Evolutionary conservation across 2,113 vertebrate genomes (phyloP).

Genomic region (Neopipo cinnamomea): DNA sequence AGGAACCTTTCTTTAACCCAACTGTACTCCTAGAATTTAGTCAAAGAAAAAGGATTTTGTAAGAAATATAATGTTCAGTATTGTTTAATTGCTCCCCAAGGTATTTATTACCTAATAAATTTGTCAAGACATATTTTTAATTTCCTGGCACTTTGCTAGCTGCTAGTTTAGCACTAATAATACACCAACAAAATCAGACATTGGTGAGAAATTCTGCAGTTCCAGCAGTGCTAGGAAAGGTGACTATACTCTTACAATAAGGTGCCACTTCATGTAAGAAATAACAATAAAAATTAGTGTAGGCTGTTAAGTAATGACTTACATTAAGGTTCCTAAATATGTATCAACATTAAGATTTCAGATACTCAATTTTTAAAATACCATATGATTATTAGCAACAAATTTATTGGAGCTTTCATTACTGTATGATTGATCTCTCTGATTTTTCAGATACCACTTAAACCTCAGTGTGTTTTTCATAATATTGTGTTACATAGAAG

Average conservation of each 20-base stretch:
- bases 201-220: neutral
- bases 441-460: neutral
- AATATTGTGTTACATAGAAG: neutral
- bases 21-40: neutral
- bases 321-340: neutral
- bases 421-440: too few species aligned
- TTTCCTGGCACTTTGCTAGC: neutral
- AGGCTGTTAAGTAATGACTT: neutral
- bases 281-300: neutral
- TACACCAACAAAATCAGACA: neutral
- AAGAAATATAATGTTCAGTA: neutral
- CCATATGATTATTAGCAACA: accelerated
- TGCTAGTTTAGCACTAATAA: neutral
- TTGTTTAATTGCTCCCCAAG: slow-evolving; percentile 13
- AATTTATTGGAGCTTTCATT: neutral
- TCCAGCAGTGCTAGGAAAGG: neutral
- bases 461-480: neutral
- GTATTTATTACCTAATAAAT: slow-evolving; percentile 22
- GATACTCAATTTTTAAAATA: neutral
- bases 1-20: neutral
- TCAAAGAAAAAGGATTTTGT: slow-evolving; percentile 18
- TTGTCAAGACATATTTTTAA: neutral
- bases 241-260: neutral
- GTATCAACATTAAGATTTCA: neutral
- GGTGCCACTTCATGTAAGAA: neutral